These are phyloP conservation scores for Euura saliciscinereae DNA, from an alignment of 1,140 invertebrate species.

Conservation along the genomic window DNA sequence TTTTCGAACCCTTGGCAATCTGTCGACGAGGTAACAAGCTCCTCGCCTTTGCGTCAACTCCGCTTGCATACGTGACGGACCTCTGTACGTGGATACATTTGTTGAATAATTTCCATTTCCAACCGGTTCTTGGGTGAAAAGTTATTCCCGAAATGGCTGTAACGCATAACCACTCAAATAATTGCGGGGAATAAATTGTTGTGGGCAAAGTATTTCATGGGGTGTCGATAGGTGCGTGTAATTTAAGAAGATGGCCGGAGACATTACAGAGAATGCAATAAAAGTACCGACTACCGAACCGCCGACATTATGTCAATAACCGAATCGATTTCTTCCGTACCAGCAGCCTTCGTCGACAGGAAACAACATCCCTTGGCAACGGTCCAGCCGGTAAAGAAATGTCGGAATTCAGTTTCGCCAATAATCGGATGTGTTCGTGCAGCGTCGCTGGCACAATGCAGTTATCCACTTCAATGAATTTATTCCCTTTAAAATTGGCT, in stretches of 20 bases:
- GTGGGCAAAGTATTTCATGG: too few relatives aligned
- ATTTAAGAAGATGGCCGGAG: background rate
- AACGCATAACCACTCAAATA: too few relatives aligned
- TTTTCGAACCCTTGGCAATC: conserved; percentile 1
- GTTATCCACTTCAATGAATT: conserved; percentile 55
- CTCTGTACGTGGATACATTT: too few relatives aligned
- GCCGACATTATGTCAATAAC: conserved; percentile 54
- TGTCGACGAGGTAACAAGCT: background rate
- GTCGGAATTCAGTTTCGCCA: conserved; percentile 52
- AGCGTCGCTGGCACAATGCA: conserved; percentile 54
- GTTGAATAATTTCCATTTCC: too few relatives aligned
- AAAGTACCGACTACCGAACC: conserved; percentile 36
- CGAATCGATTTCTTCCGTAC: conserved; percentile 51
- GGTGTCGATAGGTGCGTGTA: background rate
- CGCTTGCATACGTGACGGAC: too few relatives aligned
- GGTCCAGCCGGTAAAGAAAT: conserved; percentile 51
- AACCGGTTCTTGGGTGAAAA: too few relatives aligned
- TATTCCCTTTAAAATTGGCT: conserved; percentile 31
- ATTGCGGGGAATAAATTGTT: too few relatives aligned
- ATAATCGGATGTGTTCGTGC: conserved; percentile 56
- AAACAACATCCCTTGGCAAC: conserved; percentile 54
- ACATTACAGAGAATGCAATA: conserved; percentile 33
- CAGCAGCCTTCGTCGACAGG: conserved; percentile 50
- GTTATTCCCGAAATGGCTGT: too few relatives aligned
- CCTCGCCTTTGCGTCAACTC: background rate